Conservation (phyloP, 2,888 invertebrate species). For the Hedychridium roseum region DNA sequence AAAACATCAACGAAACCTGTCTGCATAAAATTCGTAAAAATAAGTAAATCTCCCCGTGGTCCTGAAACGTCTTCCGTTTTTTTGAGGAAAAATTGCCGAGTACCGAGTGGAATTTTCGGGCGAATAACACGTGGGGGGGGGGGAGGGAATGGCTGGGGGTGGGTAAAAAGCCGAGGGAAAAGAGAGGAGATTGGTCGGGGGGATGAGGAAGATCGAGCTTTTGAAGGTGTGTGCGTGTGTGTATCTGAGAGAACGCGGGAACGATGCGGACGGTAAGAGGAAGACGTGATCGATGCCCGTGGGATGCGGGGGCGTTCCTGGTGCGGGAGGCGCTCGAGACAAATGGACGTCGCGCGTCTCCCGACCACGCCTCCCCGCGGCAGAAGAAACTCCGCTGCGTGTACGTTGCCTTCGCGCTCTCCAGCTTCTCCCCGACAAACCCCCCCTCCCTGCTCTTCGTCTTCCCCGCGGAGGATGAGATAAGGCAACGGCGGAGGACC, state of each 20-base stretch:
- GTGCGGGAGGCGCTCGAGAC: constrained; percentile 64
- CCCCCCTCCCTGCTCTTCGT: constrained; percentile 5
- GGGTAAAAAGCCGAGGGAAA: background rate
- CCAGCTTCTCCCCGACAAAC: background rate
- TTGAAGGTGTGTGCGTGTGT: background rate
- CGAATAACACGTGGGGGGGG: background rate
- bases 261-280: constrained; percentile 48
- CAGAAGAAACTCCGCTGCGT: constrained; percentile 47
- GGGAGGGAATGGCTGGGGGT: constrained; percentile 5
- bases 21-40: too few species aligned
- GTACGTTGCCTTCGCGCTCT: constrained; percentile 20
- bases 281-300: constrained; percentile 64
- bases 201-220: background rate
- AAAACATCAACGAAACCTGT: too few species aligned
- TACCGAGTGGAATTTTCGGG: too few species aligned
- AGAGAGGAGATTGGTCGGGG: background rate
- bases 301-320: constrained; percentile 64
- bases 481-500: constrained; percentile 10
- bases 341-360: constrained; percentile 65
- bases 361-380: constrained; percentile 58
- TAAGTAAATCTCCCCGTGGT: too few species aligned
- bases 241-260: constrained; percentile 24
- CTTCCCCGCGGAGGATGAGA: constrained; percentile 15
- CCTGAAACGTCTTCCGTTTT: too few species aligned
- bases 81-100: too few species aligned